Evolutionary conservation across 2,113 vertebrate genomes (phyloP).

Genomic region (Neolamprologus kungweensis): DNA sequence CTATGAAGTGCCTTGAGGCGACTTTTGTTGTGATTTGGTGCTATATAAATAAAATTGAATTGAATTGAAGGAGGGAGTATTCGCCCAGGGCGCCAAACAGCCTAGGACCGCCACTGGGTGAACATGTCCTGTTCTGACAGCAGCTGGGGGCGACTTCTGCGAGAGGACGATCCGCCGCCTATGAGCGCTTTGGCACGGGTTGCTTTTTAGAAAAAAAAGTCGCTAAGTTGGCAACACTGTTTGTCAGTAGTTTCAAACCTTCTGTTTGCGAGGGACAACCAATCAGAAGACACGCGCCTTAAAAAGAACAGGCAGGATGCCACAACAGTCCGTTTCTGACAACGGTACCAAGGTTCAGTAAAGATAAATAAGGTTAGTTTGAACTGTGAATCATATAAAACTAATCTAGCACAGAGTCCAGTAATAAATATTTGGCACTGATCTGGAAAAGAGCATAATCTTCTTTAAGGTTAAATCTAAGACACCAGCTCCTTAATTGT

Average conservation of each 20-base stretch:
- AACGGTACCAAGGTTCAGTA: neutral
- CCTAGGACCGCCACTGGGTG: neutral
- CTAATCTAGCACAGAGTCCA: neutral
- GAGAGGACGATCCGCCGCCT: rapidly evolving
- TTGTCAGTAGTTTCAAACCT: neutral
- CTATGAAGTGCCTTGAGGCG: too few species aligned
- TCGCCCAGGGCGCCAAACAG: neutral
- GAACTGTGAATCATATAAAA: neutral
- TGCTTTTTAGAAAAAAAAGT: neutral
- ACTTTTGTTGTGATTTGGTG: too few species aligned
- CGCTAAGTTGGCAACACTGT: neutral
- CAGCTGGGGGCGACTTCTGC: neutral
- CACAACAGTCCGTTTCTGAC: neutral
- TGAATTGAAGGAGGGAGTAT: neutral
- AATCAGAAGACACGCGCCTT: neutral
- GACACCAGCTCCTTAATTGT: neutral
- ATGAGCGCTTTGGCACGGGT: neutral
- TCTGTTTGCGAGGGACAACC: neutral
- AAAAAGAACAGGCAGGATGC: neutral
- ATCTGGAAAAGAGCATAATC: neutral
- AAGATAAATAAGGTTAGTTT: neutral
- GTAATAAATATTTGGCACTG: neutral
- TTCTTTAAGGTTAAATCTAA: neutral
- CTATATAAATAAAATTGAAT: too few species aligned
- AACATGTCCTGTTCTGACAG: neutral